Base-by-base conservation (phyloP, 2,113 vertebrate genomes). In the Malurus melanocephalus region DNA sequence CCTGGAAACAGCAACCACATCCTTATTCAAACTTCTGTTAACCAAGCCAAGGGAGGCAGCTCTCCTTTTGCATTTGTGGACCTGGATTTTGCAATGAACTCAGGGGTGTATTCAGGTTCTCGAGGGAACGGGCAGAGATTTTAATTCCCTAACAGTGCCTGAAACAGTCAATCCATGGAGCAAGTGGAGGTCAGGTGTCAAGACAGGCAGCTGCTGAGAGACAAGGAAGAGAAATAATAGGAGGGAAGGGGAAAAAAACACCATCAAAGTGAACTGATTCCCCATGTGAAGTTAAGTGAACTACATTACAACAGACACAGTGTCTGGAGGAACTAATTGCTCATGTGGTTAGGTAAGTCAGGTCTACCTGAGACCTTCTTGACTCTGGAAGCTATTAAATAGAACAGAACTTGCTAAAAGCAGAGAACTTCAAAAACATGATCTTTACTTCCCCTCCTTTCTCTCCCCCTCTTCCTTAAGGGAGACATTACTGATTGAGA, bases 321-420 rank as follows among this genome's bases (percentile, higher is more conserved):
- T 93, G 92, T 94, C 94, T 93, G 95, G 93, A 95, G 87, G 91
- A 92, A 67, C 93, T 96, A 96, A 97, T 97, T 96, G 95, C 94
- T 97, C 75, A 43, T 95, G 92, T 92, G 94, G 92, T 88, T 96
- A 53, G 90, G 86, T 94, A 93, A 80, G 94, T 95, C 85, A 80
- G 95, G 89, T 95, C 96, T 94, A 93, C 93, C 94, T 92, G 91
- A 93, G 95, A 96, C 95, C 96, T 96, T 94, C 94, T 93, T 96
- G 96, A 96, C 96, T 96, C 92, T 79, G 91, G 85, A 94, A 96
- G 86, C 95, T 94, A 93, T 97, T 96, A 97, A 96, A 96, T 93
- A 88, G 95, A 95, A 86, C 88, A 95, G 88, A 95, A 96, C 92
- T 94, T 95, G 90, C 89, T 95, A 52, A 95, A 94, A 96, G 93